phyloP scores from a whole-genome alignment of 2,888 invertebrate species.

The Drosophila anomelani region DNA sequence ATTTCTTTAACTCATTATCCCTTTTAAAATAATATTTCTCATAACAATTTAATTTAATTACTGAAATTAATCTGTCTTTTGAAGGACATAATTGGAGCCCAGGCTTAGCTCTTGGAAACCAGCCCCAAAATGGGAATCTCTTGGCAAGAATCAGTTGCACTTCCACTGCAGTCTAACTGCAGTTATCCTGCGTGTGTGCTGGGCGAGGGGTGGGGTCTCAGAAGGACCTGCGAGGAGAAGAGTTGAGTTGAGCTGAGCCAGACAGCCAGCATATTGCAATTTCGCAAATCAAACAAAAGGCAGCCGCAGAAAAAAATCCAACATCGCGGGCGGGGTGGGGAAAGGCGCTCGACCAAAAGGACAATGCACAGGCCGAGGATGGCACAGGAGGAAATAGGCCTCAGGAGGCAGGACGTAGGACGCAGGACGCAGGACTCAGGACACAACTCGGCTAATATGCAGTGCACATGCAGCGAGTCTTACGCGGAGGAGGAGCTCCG shows the following conservation, averaged over 20 bases:
- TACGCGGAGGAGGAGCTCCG: constrained; percentile 16
- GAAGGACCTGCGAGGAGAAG: constrained; percentile 3
- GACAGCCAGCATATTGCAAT: constrained; percentile 78
- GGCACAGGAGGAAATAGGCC: constrained; percentile 56
- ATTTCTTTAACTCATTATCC: no score
- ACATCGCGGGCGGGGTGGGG: constrained; percentile 49
- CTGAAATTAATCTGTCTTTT: constrained; percentile 9
- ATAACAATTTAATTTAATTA: constrained; percentile 13
- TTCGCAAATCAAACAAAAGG: constrained; percentile 79
- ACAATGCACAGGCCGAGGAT: constrained; percentile 72
- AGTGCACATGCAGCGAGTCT: constrained; percentile 71
- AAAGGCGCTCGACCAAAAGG: constrained; percentile 71
- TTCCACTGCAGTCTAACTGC: constrained; percentile 46
- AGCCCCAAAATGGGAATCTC: constrained; percentile 22
- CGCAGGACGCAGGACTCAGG: constrained; percentile 21
- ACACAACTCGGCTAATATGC: constrained; percentile 69
- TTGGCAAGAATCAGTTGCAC: constrained; percentile 17
- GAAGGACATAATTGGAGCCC: not conserved
- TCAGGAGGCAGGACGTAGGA: constrained; percentile 40
- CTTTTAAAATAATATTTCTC: no score
- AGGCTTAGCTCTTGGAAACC: not conserved
- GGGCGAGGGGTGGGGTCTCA: not conserved
- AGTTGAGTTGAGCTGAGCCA: constrained; percentile 33
- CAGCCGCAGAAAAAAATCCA: constrained; percentile 50
- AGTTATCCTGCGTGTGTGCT: constrained; percentile 37